These are phyloP conservation scores for Rhodinocichla rosea DNA, from an alignment of 2,113 vertebrate species.

Conservation along the genomic window DNA sequence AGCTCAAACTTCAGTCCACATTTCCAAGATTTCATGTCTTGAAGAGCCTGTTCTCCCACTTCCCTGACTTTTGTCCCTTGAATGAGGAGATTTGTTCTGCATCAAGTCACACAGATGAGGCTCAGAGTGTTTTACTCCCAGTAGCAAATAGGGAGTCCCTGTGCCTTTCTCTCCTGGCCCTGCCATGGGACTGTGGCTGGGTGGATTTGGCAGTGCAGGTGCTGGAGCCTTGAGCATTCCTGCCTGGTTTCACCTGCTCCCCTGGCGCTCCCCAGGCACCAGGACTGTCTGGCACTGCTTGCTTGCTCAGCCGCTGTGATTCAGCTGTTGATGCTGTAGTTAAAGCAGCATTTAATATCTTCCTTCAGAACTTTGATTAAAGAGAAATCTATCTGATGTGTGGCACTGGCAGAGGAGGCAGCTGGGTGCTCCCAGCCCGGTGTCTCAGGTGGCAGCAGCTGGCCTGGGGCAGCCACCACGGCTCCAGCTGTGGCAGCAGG, in stretches of 20 bases:
- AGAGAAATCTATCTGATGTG: not conserved
- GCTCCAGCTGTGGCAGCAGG: not conserved
- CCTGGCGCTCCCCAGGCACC: not conserved
- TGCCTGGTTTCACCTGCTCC: not conserved
- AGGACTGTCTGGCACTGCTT: not conserved
- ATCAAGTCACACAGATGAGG: not conserved
- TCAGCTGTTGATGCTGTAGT: constrained; percentile 13
- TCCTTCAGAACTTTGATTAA: not conserved
- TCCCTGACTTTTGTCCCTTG: not conserved
- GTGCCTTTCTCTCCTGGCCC: not conserved
- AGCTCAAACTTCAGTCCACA: not conserved
- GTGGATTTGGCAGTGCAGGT: not conserved
- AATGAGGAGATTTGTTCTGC: not conserved
- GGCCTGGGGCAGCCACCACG: not conserved
- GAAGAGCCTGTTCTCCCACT: not conserved
- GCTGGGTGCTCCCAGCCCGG: not conserved
- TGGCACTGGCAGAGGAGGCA: not conserved
- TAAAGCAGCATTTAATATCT: not conserved
- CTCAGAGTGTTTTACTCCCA: not conserved
- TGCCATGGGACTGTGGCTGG: not conserved
- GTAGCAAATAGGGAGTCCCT: not conserved
- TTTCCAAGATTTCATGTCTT: not conserved
- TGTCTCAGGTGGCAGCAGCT: not conserved
- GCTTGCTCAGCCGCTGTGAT: not conserved
- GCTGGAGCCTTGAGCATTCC: not conserved